phyloP scores from a whole-genome alignment of 1,140 invertebrate species.

The Aphaenogaster rudis region DNA sequence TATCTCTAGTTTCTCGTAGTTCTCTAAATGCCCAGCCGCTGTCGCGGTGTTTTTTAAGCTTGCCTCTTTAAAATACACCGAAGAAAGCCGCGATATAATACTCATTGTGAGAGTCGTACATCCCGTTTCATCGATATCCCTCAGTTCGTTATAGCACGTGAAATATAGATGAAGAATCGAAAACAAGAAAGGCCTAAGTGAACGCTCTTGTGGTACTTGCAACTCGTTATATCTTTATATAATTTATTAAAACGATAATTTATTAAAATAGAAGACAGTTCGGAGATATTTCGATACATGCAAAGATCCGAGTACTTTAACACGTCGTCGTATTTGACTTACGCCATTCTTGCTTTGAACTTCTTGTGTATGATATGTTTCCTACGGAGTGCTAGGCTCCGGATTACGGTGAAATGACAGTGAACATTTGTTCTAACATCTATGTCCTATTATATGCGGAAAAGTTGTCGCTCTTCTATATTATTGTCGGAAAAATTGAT shows the following conservation, averaged over 20 bases:
- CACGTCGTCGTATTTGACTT: background rate
- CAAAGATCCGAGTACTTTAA: background rate
- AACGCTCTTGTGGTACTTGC: background rate
- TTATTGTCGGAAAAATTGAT: constrained; percentile 59
- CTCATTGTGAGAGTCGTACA: constrained; percentile 2
- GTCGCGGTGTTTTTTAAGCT: constrained; percentile 55
- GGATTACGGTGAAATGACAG: constrained; percentile 35
- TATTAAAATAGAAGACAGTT: constrained; percentile 9
- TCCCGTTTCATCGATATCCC: constrained; percentile 59
- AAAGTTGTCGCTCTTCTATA: constrained; percentile 35
- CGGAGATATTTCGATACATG: constrained; percentile 1
- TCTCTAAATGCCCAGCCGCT: constrained; percentile 54
- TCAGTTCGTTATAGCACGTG: constrained; percentile 18
- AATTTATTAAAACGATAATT: constrained; percentile 21
- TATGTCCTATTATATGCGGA: constrained; percentile 28
- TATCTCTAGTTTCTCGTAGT: constrained; percentile 40
- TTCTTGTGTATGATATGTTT: constrained; percentile 19
- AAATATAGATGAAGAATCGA: constrained; percentile 26
- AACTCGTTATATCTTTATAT: constrained; percentile 1
- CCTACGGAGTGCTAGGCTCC: background rate
- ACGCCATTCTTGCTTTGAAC: constrained; percentile 45
- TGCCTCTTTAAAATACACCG: constrained; percentile 24
- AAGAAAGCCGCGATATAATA: constrained; percentile 19
- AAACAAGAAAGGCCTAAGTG: constrained; percentile 34
- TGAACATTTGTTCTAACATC: constrained; percentile 37